Evolutionary conservation across 2,797 vertebrate genomes (phyloP).

Genomic region (Chrysocyon brachyurus): DNA sequence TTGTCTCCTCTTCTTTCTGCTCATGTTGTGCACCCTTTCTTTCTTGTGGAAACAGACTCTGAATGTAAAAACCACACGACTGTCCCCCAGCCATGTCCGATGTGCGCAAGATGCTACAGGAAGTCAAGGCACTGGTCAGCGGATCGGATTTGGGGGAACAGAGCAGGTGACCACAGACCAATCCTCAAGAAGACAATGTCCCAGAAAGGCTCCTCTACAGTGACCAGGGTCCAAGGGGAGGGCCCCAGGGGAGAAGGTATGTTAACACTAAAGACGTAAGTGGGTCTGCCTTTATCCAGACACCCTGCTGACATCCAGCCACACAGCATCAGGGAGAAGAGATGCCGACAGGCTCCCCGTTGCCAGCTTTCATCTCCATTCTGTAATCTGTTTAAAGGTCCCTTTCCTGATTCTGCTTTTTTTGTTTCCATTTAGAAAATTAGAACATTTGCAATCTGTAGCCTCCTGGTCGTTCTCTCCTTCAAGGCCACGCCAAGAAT

Average conservation of each 20-base stretch:
- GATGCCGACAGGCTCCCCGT: fast-evolving
- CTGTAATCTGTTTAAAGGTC: not conserved
- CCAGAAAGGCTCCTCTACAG: not conserved
- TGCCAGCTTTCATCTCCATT: not conserved
- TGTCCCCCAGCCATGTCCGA: fast-evolving
- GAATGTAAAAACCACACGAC: not conserved
- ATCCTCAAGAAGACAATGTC: not conserved
- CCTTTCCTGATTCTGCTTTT: not conserved
- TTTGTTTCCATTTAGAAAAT: not conserved
- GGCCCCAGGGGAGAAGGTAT: not conserved
- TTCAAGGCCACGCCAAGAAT: not conserved
- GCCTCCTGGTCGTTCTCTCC: not conserved
- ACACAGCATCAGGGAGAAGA: not conserved
- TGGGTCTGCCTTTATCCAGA: no score
- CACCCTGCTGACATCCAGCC: not conserved
- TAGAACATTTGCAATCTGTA: not conserved
- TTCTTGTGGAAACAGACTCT: not conserved
- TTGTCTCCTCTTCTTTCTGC: not conserved
- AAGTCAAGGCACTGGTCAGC: not conserved
- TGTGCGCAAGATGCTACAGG: not conserved
- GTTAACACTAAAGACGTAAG: no score
- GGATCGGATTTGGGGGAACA: not conserved
- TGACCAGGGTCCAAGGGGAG: not conserved
- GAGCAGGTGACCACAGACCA: not conserved
- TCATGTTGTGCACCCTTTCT: not conserved